Conservation (phyloP, 2,888 invertebrate species). For the Anorthoa munda region DNA sequence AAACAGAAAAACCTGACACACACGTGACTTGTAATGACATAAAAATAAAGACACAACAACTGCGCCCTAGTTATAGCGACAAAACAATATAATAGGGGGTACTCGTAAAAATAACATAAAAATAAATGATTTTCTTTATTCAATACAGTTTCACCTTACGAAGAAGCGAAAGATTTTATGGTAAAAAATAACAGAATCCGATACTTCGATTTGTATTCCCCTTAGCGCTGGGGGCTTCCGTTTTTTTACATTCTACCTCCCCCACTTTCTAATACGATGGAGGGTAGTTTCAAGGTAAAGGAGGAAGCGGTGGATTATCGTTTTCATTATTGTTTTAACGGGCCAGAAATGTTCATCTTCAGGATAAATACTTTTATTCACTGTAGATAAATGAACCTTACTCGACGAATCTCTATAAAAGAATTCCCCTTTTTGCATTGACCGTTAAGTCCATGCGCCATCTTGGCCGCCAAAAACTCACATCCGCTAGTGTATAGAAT, state of each 20-base stretch:
- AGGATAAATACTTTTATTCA: no score
- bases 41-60: constrained; percentile 54
- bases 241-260: constrained; percentile 73
- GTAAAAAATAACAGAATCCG: constrained; percentile 68
- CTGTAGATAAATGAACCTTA: no score
- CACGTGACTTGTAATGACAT: constrained; percentile 41
- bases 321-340: no score
- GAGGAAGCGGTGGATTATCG: constrained; percentile 31
- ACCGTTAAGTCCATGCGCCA: no score
- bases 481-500: no score
- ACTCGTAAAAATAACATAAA: constrained; percentile 69
- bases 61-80: constrained; percentile 42
- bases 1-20: constrained; percentile 1
- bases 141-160: constrained; percentile 70
- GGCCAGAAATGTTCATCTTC: no score
- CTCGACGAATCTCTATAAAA: no score
- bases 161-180: constrained; percentile 58
- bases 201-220: constrained; percentile 82
- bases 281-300: constrained; percentile 24
- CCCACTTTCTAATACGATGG: constrained; percentile 64
- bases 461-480: no score
- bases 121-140: constrained; percentile 71
- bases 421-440: no score
- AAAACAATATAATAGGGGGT: constrained; percentile 62
- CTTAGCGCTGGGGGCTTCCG: constrained; percentile 74